Evolutionary conservation across 2,113 vertebrate species (phyloP), one percentile per base, ranked within the genome.

Genomic region (Callipepla squamata): DNA sequence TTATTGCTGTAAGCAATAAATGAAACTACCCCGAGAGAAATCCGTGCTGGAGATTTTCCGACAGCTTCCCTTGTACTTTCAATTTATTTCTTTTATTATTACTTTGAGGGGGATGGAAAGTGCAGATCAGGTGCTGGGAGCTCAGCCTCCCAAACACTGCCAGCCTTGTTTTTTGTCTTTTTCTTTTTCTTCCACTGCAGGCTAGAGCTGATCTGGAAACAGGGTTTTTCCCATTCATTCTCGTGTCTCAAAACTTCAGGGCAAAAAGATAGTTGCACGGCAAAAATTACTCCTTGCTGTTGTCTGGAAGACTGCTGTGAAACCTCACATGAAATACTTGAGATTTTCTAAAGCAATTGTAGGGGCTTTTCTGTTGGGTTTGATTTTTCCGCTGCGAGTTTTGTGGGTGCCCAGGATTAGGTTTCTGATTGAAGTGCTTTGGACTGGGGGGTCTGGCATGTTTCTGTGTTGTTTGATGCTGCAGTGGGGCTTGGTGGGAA

Each of bases 361-460:
- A 9, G 23, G 34, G 51, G 26, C 26, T 53, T 26, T 26, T 53
- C 28, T 28, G 26, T 53, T 53, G 25, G 26, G 8, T 53, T 61
- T 61, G 22, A 34, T 22, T 34, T 61, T 38, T 36, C 62, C 5
- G 6, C 58, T 57, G 45, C 11, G 74, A 30, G n/a, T 21, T 44
- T 23, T 61, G 0, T 0, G 34, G 44, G 30, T 51, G 19, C 45
- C 63, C 17, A 32, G 13, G 26, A 8, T 4, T 61, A 21, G 45
- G 20, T 13, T 61, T 65, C 18, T 47, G 25, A 0, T 3, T 9
- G 55, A 36, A 44, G 6, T 36, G 14, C 75, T 62, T n/a, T 45
- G 61, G 13, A 38, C 9, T 5, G 9, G 3, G 16, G 32, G 12
- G 19, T 17, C 66, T 77, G 66, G 12, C 34, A 19, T 42, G 55